Base-by-base conservation (phyloP, 2,888 invertebrate species). In the Odontocolon sp. region DNA sequence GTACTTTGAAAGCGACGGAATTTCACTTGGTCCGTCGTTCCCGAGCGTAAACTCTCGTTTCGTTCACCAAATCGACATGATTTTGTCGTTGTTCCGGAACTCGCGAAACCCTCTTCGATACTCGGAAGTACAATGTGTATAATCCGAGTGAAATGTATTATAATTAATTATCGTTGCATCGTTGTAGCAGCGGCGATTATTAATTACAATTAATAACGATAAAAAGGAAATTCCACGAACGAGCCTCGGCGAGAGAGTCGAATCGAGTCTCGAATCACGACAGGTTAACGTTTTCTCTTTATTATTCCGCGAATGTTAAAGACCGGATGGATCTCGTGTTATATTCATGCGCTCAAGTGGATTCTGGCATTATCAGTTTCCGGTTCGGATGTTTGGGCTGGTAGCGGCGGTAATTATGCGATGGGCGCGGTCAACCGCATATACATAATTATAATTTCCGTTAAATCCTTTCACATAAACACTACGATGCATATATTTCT, bases 391-490 rank as follows among this genome's bases (percentile, higher is more conserved):
- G 26, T 9, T 23, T 18, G 52, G 40, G 18, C 33, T 52, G 4
- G 36, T 9, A 8, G n/a, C n/a, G n/a, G n/a, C n/a, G n/a, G n/a
- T n/a, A n/a, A n/a, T n/a, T n/a, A n/a, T n/a, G 33, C 2, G 33
- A 33, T 2, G 33, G 2, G 18, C 8, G 9, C 38, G 31, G 6
- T 33, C 47, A 63, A 50, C 14, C 21, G 47, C n/a, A 33, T 36
- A 16, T 14, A 28, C 54, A 31, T 68, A 14, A 57, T 52, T 45
- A 45, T 57, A 42, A 68, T 68, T 47, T 23, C 6, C n/a, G 54
- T 56, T 57, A 36, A 68, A 57, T 47, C 23, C 67, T 33, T 45
- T 36, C 4, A 18, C 26, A 3, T 18, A 18, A 31, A 11, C 18
- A 3, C 23, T 11, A 9, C 42, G 18, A 26, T 14, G 50, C 16